phyloP scores from a whole-genome alignment of 2,797 vertebrate species.

The Phoxinus dragarum region DNA sequence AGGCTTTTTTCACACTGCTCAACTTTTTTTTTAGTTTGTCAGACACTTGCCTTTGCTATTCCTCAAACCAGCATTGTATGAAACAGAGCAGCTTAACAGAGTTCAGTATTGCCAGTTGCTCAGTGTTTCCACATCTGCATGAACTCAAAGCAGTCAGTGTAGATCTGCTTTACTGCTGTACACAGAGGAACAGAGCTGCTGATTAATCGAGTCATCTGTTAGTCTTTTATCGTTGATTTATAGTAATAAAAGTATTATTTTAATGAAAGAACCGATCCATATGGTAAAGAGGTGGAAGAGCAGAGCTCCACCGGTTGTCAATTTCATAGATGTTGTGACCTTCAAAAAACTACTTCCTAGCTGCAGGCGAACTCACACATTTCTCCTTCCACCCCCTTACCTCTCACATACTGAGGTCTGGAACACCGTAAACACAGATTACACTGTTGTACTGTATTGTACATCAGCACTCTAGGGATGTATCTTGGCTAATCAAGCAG shows the following conservation, averaged over 20 bases:
- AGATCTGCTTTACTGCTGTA: not conserved
- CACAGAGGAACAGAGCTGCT: conserved; percentile 1
- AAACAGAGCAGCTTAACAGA: conserved; percentile 5
- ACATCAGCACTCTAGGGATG: not conserved
- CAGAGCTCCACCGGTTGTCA: not conserved
- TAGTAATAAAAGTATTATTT: not conserved
- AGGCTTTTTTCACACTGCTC: not conserved
- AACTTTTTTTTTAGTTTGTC: not conserved
- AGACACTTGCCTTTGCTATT: conserved; percentile 10
- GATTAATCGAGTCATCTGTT: conserved; percentile 4
- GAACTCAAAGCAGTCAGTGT: not conserved
- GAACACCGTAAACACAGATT: not conserved
- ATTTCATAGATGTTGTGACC: not conserved
- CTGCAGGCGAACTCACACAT: not conserved
- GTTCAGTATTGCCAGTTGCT: conserved; percentile 4
- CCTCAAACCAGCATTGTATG: conserved; percentile 4
- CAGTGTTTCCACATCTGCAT: conserved; percentile 28
- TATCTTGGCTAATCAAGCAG: not conserved
- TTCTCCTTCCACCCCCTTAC: not conserved
- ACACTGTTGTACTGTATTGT: not conserved
- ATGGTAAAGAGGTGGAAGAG: not conserved
- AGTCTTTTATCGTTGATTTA: not conserved
- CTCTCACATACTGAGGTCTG: not conserved
- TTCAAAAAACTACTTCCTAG: not conserved
- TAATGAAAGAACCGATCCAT: not conserved